These are phyloP conservation scores for Cephus runcator DNA, from an alignment of 2,888 invertebrate species.

Conservation along the genomic window DNA sequence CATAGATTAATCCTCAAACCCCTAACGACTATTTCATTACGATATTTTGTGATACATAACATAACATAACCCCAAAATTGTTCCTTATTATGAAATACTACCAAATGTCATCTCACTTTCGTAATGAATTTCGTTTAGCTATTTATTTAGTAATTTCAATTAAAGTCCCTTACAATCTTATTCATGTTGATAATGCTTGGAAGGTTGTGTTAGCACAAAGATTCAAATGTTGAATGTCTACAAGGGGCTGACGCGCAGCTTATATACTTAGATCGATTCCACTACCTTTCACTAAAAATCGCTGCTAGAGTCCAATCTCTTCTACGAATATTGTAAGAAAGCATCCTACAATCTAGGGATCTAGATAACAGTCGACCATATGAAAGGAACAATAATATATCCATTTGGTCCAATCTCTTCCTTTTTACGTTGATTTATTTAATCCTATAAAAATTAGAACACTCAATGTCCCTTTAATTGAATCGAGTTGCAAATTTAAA, in stretches of 20 bases:
- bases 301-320: conserved; percentile 42
- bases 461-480: background rate
- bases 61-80: background rate
- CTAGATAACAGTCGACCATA: background rate
- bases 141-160: background rate
- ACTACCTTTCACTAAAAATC: conserved; percentile 58
- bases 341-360: conserved; percentile 13
- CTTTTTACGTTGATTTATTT: background rate
- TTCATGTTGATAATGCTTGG: conserved; percentile 40
- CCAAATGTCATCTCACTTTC: background rate
- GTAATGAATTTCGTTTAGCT: background rate
- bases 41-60: background rate
- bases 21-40: background rate
- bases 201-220: conserved; percentile 17
- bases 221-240: conserved; percentile 49
- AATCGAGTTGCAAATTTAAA: background rate
- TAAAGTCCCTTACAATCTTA: conserved; percentile 45
- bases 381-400: background rate
- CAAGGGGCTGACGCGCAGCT: conserved; percentile 41
- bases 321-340: conserved; percentile 39
- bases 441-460: background rate
- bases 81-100: background rate
- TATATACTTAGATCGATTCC: conserved; percentile 59
- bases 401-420: background rate
- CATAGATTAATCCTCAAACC: background rate